Evolutionary conservation across 2,113 vertebrate species (phyloP).

Genomic region (Oryzias curvinotus): DNA sequence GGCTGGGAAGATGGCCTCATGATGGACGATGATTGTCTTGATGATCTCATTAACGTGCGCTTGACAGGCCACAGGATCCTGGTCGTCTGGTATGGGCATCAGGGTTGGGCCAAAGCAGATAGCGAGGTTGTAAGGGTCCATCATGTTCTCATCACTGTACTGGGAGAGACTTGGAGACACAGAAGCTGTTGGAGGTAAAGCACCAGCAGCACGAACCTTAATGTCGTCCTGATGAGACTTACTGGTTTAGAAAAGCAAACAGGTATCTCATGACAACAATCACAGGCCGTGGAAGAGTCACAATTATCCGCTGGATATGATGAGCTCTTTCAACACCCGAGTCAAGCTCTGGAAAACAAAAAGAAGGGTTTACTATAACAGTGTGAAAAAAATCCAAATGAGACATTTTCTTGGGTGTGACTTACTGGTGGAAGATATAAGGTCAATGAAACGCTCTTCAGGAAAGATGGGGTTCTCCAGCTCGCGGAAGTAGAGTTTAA

Average conservation of each 20-base stretch:
- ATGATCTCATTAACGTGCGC: constrained; percentile 98
- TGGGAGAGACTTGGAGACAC: constrained; percentile 88
- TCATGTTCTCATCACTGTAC: constrained; percentile 99
- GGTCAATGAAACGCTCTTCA: constrained; percentile 95
- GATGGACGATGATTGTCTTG: constrained; percentile 94
- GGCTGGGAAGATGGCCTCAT: constrained; percentile 93
- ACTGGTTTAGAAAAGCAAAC: constrained; percentile 99
- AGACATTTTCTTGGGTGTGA: constrained; percentile 41
- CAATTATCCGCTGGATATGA: constrained; percentile 91
- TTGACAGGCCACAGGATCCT: constrained; percentile 96
- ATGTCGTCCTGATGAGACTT: constrained; percentile 58
- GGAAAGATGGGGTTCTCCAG: constrained; percentile 97
- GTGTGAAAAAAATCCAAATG: not conserved
- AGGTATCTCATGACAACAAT: constrained; percentile 98
- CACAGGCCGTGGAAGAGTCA: constrained; percentile 88
- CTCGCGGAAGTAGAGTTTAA: constrained; percentile 98
- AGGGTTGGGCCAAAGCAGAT: constrained; percentile 98
- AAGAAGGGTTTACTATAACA: constrained; percentile 2
- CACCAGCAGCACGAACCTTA: too few species aligned
- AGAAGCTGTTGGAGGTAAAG: not conserved
- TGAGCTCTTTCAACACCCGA: constrained; percentile 88
- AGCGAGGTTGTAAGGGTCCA: constrained; percentile 98
- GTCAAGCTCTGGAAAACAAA: constrained; percentile 83
- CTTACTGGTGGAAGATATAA: constrained; percentile 98
- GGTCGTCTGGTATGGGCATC: constrained; percentile 96